Evolutionary conservation across 1,140 invertebrate genomes (phyloP).

Genomic region (Panulirus ornatus): DNA sequence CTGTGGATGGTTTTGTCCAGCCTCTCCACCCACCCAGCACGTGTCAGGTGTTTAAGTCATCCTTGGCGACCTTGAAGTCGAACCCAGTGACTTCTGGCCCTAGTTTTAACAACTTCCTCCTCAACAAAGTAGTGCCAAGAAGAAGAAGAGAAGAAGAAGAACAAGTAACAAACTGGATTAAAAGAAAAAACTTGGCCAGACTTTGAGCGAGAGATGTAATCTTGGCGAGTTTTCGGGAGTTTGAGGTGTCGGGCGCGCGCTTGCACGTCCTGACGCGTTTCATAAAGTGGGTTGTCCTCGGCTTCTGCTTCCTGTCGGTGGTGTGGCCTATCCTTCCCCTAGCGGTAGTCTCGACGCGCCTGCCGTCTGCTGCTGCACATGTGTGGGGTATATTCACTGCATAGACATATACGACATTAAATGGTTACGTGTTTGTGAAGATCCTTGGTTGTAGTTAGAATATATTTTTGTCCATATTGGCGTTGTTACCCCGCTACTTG

Average conservation of each 20-base stretch:
- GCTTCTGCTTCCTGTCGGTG: background rate
- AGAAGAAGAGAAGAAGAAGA: slow-evolving; percentile 51
- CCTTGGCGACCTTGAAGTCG: slow-evolving; percentile 39
- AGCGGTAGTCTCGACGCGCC: no score
- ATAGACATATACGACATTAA: no score
- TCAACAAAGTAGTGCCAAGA: slow-evolving; percentile 17
- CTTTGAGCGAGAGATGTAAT: slow-evolving; percentile 38
- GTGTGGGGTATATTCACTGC: no score
- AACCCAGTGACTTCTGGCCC: slow-evolving; percentile 51
- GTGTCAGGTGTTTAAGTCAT: slow-evolving; percentile 3
- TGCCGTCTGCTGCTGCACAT: no score
- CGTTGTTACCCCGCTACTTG: no score
- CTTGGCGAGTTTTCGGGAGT: slow-evolving; percentile 7
- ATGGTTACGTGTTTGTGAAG: no score
- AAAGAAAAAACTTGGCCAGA: slow-evolving; percentile 34
- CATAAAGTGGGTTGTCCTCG: background rate
- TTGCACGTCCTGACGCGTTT: background rate
- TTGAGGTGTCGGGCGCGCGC: background rate
- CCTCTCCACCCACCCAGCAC: no score
- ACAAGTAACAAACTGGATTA: slow-evolving; percentile 62
- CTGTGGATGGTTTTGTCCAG: no score
- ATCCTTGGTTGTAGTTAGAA: no score
- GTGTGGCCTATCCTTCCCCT: no score
- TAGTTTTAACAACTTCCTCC: slow-evolving; percentile 42
- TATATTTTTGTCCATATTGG: no score